Evolutionary conservation across 2,888 invertebrate genomes (phyloP).

Genomic region (Sicus ferrugineus): DNA sequence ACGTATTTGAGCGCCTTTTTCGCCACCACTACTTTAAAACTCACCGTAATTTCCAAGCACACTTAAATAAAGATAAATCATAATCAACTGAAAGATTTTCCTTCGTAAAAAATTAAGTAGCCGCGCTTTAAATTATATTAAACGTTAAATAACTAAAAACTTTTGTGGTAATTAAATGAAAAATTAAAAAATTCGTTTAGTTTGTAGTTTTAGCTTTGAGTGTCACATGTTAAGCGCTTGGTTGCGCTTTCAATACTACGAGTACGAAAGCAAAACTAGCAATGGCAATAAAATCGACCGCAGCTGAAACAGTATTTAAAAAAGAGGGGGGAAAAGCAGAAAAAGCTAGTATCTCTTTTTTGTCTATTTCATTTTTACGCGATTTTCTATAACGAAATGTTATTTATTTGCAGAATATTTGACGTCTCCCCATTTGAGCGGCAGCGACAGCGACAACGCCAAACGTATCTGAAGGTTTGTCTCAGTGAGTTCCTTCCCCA

Average conservation of each 20-base stretch:
- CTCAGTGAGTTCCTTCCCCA: no score
- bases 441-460: no score
- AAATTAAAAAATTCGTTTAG: conserved; percentile 32
- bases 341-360: conserved; percentile 8
- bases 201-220: conserved; percentile 30
- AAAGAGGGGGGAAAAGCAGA: conserved; percentile 3
- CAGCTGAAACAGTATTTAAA: conserved; percentile 11
- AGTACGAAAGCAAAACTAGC: conserved; percentile 35
- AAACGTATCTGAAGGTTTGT: background rate
- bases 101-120: background rate
- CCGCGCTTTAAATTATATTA: background rate
- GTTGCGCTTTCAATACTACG: conserved; percentile 62
- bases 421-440: background rate
- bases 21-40: no score
- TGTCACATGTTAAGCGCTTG: conserved; percentile 61
- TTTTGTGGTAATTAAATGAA: conserved; percentile 36
- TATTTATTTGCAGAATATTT: background rate
- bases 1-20: no score
- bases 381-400: conserved; percentile 12
- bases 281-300: conserved; percentile 11
- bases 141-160: conserved; percentile 21
- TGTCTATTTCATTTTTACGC: conserved; percentile 27
- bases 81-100: conserved; percentile 37
- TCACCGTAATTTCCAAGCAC: conserved; percentile 63
- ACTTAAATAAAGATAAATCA: conserved; percentile 64